Conservation (phyloP, 2,113 vertebrate genomes). For the Myrmecobius fasciatus region DNA sequence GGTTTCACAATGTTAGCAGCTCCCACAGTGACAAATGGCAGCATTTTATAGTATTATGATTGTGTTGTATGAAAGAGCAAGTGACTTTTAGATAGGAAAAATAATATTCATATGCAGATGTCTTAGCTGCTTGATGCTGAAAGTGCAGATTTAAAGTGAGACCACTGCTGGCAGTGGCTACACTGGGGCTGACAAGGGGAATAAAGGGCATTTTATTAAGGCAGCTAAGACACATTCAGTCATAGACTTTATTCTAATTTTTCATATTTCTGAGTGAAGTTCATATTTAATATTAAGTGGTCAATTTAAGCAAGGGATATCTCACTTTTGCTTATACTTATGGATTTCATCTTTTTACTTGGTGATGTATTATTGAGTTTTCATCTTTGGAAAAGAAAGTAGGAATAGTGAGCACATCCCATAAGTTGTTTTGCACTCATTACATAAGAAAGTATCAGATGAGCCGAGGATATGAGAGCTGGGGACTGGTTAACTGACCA, state of each 20-base stretch:
- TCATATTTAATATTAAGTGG: constrained; percentile 69
- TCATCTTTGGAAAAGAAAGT: constrained; percentile 61
- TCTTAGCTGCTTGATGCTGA: constrained; percentile 80
- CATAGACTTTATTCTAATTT: constrained; percentile 67
- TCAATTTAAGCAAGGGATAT: constrained; percentile 71
- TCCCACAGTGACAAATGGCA: constrained; percentile 77
- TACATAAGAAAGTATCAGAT: background rate
- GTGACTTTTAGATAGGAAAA: constrained; percentile 73
- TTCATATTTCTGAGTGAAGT: constrained; percentile 67
- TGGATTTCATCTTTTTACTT: constrained; percentile 65
- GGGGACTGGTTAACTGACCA: constrained; percentile 16
- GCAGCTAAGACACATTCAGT: constrained; percentile 84
- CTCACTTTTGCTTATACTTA: constrained; percentile 47
- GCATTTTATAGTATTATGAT: constrained; percentile 51
- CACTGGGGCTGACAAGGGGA: constrained; percentile 78
- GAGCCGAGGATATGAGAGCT: constrained; percentile 12
- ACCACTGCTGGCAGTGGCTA: constrained; percentile 85
- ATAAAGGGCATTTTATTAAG: constrained; percentile 83
- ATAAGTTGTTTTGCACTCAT: constrained; percentile 45
- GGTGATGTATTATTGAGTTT: constrained; percentile 77
- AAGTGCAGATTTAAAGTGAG: constrained; percentile 61
- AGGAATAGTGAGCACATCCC: constrained; percentile 51
- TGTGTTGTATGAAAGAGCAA: constrained; percentile 67
- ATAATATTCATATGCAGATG: constrained; percentile 72
- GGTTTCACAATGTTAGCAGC: constrained; percentile 66